Conservation (phyloP, 2,888 invertebrate species). For the Gerris lacustris region DNA sequence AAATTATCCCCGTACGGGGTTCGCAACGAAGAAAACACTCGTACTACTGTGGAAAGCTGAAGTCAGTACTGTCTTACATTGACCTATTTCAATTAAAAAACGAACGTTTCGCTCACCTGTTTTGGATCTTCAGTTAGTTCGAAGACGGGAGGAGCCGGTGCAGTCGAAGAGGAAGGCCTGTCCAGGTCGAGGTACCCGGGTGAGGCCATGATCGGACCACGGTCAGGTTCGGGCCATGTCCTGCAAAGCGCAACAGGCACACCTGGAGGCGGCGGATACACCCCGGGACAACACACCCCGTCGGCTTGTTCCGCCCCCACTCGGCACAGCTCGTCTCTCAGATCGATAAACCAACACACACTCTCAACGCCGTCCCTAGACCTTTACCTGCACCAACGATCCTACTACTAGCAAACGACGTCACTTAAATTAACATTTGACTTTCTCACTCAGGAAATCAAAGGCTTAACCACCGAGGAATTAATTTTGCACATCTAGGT, state of each 20-base stretch:
- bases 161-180: constrained; percentile 4
- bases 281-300: neutral
- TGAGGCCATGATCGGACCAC: constrained; percentile 5
- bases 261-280: constrained; percentile 5
- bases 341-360: neutral
- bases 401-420: no score
- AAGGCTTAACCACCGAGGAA: no score
- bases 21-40: no score
- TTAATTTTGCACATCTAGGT: no score
- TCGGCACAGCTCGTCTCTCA: constrained; percentile 9
- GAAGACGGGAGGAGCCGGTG: neutral
- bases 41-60: no score
- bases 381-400: neutral
- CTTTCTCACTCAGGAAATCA: no score
- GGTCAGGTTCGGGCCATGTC: neutral
- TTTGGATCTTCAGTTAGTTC: neutral
- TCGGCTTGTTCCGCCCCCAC: constrained; percentile 13
- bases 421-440: no score
- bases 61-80: no score
- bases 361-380: neutral
- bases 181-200: neutral
- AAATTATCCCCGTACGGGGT: no score
- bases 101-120: neutral
- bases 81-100: neutral
- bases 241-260: neutral